phyloP scores from a whole-genome alignment of 2,888 invertebrate species.

The Campopleginae sp. region DNA sequence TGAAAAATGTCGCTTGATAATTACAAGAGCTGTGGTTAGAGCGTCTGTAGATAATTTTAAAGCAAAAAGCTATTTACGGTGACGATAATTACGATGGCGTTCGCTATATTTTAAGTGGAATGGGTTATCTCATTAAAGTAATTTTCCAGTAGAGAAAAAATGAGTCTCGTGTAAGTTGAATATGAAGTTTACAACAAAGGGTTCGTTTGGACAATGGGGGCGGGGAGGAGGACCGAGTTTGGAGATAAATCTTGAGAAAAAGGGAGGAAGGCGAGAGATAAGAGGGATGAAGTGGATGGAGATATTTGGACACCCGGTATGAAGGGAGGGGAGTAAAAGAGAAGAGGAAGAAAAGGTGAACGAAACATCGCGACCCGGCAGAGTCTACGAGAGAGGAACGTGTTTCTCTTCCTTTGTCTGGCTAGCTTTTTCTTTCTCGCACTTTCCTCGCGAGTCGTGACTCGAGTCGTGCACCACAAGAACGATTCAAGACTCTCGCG shows the following conservation, averaged over 20 bases:
- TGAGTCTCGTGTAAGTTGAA: not conserved
- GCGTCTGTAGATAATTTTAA: too few relatives aligned
- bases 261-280: not conserved
- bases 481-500: conserved; percentile 53
- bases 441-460: conserved; percentile 55
- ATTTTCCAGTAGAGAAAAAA: not conserved
- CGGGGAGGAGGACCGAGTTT: not conserved
- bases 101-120: not conserved
- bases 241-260: not conserved
- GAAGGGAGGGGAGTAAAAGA: conserved; percentile 30
- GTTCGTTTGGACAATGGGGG: conserved; percentile 1
- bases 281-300: not conserved
- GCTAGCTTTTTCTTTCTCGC: conserved; percentile 40
- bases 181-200: not conserved
- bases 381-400: conserved; percentile 52
- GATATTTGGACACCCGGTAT: conserved; percentile 48
- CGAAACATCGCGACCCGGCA: conserved; percentile 71
- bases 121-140: not conserved
- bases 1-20: too few relatives aligned
- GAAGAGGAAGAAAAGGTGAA: conserved; percentile 67
- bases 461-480: conserved; percentile 54
- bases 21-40: too few relatives aligned
- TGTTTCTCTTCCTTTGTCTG: conserved; percentile 65
- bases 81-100: not conserved
- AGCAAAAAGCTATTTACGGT: too few relatives aligned